Evolutionary conservation across 2,113 vertebrate genomes (phyloP).

Genomic region (Semnopithecus entellus): DNA sequence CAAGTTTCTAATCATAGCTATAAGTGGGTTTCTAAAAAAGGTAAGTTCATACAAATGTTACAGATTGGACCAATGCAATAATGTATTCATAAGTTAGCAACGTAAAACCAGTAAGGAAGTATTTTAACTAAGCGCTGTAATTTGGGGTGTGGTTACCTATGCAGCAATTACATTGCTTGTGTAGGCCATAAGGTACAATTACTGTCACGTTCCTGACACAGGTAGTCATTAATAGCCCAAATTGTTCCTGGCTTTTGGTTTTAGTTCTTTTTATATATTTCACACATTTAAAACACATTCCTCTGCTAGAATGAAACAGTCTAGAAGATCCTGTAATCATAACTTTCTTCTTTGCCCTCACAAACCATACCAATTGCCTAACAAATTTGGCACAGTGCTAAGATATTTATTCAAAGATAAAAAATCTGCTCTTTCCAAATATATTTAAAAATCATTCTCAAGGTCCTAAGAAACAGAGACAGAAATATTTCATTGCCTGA

Average conservation of each 20-base stretch:
- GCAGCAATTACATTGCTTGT: not conserved
- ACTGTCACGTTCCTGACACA: slow-evolving; percentile 5
- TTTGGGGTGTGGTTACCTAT: not conserved
- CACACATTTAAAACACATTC: slow-evolving; percentile 34
- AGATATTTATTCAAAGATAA: not conserved
- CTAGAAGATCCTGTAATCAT: slow-evolving; percentile 51
- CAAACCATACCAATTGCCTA: slow-evolving; percentile 41
- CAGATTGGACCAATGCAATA: not conserved
- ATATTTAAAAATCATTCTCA: not conserved
- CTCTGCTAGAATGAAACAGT: slow-evolving; percentile 49
- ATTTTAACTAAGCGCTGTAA: not conserved
- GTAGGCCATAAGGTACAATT: not conserved
- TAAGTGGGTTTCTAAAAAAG: slow-evolving; percentile 35
- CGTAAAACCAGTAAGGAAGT: not conserved
- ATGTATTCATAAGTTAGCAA: slow-evolving; percentile 1
- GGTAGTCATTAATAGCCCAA: slow-evolving; percentile 60
- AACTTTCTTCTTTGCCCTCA: slow-evolving; percentile 41
- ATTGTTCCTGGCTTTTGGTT: slow-evolving; percentile 26
- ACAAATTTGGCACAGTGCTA: not conserved
- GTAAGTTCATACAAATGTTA: not conserved
- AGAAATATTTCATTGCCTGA: not conserved
- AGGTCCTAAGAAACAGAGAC: not conserved
- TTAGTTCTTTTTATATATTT: slow-evolving; percentile 64
- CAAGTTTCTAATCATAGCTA: not conserved
- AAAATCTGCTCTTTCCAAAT: not conserved